These are phyloP conservation scores for Thomomys bottae DNA, from an alignment of 2,113 vertebrate species.

Conservation along the genomic window DNA sequence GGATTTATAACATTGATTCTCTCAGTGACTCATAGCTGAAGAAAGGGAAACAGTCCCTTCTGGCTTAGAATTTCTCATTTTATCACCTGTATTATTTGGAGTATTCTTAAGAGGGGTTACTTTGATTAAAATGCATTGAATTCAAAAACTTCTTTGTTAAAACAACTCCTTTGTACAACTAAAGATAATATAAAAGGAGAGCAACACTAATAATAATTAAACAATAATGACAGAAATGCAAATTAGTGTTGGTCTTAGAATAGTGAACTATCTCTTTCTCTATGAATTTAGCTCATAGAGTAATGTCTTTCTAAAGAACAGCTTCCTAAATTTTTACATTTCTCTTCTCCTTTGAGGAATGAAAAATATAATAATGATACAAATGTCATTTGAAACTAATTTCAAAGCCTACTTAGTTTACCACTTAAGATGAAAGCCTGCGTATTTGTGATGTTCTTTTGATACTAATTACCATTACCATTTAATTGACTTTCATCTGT, in stretches of 20 bases:
- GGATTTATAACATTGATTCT: not conserved
- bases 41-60: not conserved
- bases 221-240: slow-evolving; percentile 19
- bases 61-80: slow-evolving; percentile 30
- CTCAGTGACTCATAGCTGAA: not conserved
- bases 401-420: slow-evolving; percentile 65
- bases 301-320: slow-evolving; percentile 35
- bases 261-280: not conserved
- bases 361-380: slow-evolving; percentile 40
- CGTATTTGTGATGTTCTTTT: slow-evolving; percentile 62
- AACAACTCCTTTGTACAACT: too few relatives aligned
- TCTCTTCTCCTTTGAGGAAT: slow-evolving; percentile 38
- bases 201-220: not conserved
- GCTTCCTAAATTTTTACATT: slow-evolving; percentile 50
- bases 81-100: not conserved
- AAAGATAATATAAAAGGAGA: not conserved
- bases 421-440: slow-evolving; percentile 59
- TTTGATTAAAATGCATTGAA: too few relatives aligned
- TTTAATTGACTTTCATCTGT: slow-evolving; percentile 56
- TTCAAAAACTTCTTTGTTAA: too few relatives aligned
- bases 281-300: slow-evolving; percentile 38
- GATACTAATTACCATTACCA: slow-evolving; percentile 60
- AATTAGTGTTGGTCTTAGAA: slow-evolving; percentile 27
- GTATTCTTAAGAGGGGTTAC: not conserved
- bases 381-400: slow-evolving; percentile 66